Conservation (phyloP, 2,797 vertebrate species). For the Taeniopygia guttata region DNA sequence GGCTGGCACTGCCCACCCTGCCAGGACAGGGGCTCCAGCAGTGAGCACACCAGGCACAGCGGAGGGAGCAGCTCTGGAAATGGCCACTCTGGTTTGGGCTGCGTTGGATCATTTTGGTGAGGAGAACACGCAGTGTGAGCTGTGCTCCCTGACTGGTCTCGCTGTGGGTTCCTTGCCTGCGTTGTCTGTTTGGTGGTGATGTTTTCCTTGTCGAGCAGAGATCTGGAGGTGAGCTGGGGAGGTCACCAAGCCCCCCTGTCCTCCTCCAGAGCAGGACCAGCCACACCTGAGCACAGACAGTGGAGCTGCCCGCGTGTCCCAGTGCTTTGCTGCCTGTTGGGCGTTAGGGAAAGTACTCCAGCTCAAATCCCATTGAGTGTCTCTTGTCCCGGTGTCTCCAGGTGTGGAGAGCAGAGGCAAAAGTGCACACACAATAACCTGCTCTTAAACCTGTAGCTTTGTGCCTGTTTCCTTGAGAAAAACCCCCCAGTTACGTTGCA, state of each 20-base stretch:
- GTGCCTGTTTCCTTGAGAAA: background rate
- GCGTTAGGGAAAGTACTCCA: accelerated
- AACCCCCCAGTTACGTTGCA: background rate
- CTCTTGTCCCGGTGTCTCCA: background rate
- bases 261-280: background rate
- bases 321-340: background rate
- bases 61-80: background rate
- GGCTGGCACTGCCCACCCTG: background rate
- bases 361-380: accelerated
- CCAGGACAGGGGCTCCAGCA: background rate
- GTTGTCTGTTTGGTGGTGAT: accelerated
- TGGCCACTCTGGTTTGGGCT: background rate
- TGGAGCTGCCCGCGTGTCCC: background rate
- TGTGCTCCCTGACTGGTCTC: background rate
- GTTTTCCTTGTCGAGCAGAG: background rate
- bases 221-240: background rate
- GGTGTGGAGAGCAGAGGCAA: background rate
- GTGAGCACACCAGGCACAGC: no score
- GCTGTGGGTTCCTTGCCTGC: accelerated
- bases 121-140: accelerated
- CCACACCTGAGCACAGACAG: background rate
- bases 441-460: accelerated
- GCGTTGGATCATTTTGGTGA: accelerated
- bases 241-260: background rate
- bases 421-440: background rate